Conservation (phyloP, 2,888 invertebrate genomes). For the Meteorus colon region DNA sequence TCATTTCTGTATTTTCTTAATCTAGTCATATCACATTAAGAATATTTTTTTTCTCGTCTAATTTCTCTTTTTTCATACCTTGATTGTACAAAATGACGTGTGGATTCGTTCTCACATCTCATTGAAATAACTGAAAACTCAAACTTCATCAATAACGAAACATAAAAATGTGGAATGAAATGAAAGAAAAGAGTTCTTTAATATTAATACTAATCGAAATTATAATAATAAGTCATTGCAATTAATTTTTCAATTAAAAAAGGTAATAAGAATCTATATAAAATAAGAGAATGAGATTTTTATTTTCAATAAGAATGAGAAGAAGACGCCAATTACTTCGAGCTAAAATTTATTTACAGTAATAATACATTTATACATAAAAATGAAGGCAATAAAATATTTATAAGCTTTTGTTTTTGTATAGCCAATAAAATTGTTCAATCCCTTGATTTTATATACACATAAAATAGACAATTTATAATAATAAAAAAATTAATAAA, state of each 20-base stretch:
- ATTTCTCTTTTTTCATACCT: background rate
- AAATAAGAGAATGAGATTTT: background rate
- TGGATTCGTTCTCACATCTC: background rate
- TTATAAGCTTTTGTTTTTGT: background rate
- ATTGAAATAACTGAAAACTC: background rate
- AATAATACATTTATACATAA: conserved; percentile 5
- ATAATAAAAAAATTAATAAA: conserved; percentile 1
- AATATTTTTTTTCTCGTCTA: background rate
- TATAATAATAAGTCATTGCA: too few species aligned
- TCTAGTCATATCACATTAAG: conserved; percentile 32
- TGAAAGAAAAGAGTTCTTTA: too few species aligned
- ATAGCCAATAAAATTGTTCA: conserved; percentile 7
- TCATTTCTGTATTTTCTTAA: conserved; percentile 27
- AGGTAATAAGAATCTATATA: background rate
- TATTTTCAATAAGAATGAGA: background rate
- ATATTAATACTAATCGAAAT: too few species aligned
- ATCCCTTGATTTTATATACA: conserved; percentile 10
- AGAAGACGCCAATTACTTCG: background rate
- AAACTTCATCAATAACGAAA: background rate
- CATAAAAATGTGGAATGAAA: too few species aligned
- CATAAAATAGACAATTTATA: conserved; percentile 8
- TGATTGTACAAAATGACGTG: background rate
- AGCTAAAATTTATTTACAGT: conserved; percentile 12
- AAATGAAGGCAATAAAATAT: conserved; percentile 5
- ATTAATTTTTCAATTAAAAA: too few species aligned